Base-by-base conservation (phyloP, 2,113 vertebrate species). In the Muntiacus muntjak region DNA sequence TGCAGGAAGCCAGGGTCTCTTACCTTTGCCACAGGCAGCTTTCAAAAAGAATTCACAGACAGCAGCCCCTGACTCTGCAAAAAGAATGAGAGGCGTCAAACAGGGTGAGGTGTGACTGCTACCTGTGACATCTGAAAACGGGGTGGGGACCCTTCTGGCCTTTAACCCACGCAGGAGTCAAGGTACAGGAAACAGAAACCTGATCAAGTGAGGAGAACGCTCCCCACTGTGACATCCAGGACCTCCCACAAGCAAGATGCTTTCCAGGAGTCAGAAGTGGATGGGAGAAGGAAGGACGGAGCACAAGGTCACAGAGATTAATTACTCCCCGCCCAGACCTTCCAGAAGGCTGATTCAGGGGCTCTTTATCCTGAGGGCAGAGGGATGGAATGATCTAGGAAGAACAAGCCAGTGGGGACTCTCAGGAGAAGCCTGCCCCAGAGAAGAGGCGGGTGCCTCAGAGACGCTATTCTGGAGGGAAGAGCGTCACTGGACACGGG, bases 1-100 rank as follows among this genome's bases (percentile, higher is more conserved):
- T 2, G 91, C 0, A 0, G 25, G 33, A 83, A 88, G 0, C 7
- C 43, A 14, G 36, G 67, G 30, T 52, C 3, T 97, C 98, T 99
- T 99, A 99, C 99, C 99, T 99, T 99, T 99, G 92, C 99, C 97
- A 98, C 99, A 99, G 4, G 99, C 99, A 4, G 99, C 99, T 98
- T 99, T 99, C 99, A 99, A 99, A 98, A 99, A 99, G 97, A 99
- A 99, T 98, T 99, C 99, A 60, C 99, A 99, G 45, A 99, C 99
- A 91, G 99, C 99, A 52, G 99, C 99, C 0, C 99, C 99, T 0
- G 99, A 99, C 91, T 99, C 99, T 99, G 98, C 1, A 95, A 92
- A 99, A 89, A 58, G 93, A 95, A 96, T 74, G 88, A 96, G 8
- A 91, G 0, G 45, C 0, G 57, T 97, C 79, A 95, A 40, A 79